These are phyloP conservation scores for Scaptodrosophila latifasciaeformis DNA, from an alignment of 2,888 invertebrate species.

Conservation along the genomic window DNA sequence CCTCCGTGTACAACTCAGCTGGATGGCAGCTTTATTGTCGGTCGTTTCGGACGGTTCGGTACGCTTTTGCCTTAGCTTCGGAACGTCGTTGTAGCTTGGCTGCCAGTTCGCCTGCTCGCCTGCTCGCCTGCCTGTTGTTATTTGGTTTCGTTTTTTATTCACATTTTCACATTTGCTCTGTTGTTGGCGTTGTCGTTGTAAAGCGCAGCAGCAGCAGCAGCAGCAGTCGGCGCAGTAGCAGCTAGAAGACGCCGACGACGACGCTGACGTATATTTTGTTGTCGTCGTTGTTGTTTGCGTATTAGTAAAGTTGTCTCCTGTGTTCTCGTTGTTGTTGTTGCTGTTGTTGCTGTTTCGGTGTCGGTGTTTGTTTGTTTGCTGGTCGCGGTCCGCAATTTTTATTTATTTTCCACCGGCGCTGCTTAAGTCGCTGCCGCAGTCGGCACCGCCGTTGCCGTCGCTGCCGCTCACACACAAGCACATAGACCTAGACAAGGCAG, in stretches of 20 bases:
- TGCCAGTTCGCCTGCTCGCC: too few species aligned
- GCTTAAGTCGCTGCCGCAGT: too few species aligned
- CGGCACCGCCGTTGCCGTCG: too few species aligned
- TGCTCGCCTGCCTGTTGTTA: too few species aligned
- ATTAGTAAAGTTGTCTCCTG: constrained; percentile 25
- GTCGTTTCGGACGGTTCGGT: constrained; percentile 68
- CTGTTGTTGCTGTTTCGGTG: constrained; percentile 54
- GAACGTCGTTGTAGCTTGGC: constrained; percentile 39
- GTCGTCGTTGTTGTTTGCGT: constrained; percentile 22
- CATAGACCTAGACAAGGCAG: not conserved
- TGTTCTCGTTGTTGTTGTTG: constrained; percentile 62
- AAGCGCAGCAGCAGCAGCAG: constrained; percentile 29
- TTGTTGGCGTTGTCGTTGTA: constrained; percentile 37
- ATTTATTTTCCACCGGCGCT: constrained; percentile 57
- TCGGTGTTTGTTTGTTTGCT: constrained; percentile 66
- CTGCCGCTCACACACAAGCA: not conserved
- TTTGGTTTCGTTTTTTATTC: not conserved
- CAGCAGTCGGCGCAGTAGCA: constrained; percentile 4
- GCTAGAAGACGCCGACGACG: constrained; percentile 24
- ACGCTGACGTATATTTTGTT: constrained; percentile 22
- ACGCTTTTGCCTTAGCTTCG: constrained; percentile 56
- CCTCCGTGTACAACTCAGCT: constrained; percentile 52
- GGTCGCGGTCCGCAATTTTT: constrained; percentile 67
- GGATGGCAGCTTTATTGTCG: constrained; percentile 66
- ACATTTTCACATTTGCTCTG: not conserved